Base-by-base conservation (phyloP, 2,113 vertebrate species). In the Balaeniceps rex region DNA sequence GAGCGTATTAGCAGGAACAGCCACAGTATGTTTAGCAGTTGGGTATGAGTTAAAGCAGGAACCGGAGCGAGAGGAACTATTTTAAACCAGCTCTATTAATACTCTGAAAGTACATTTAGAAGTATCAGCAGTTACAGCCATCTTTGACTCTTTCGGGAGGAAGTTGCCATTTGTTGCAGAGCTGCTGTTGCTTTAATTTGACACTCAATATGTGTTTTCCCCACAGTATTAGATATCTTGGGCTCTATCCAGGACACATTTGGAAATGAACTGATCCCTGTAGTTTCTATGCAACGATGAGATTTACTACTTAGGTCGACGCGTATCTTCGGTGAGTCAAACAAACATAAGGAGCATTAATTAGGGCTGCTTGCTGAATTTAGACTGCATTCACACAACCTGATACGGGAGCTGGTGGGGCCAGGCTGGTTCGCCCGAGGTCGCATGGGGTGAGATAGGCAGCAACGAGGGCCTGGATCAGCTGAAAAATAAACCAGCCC, bases 181-280 rank as follows among this genome's bases (percentile, higher is more conserved):
- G 63, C 83, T 28, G 87, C 87, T 92, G 91, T 71, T 87, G 68
- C 92, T 94, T 97, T 95, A 70, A 90, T 94, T 80, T 95, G 95
- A 97, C 91, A 94, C 71, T 92, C 96, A 94, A 86, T 95, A 93
- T 95, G 94, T 97, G 95, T 95, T 97, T 97, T 95, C 87, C 95
- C 96, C 87, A 88, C 91, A 93, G 93, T 75, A 82, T 88, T 94
- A 78, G 92, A 76, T 96, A 68, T 92, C 90, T 90, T 96, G 95
- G 93, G 85, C 88, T 95, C 88, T 46, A 22, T 95, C 96, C 97
- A 97, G 89, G 89, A 96, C 75, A 77, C 83, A 88, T 97, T 96
- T 94, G 94, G 96, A 92, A 94, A 84, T 33, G 36, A 94, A 87
- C 85, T 87, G 90, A 96, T 93, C 80, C 74, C 70, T 83, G 66